Conservation (phyloP, 2,888 invertebrate species). For the Plagiodera versicolora region DNA sequence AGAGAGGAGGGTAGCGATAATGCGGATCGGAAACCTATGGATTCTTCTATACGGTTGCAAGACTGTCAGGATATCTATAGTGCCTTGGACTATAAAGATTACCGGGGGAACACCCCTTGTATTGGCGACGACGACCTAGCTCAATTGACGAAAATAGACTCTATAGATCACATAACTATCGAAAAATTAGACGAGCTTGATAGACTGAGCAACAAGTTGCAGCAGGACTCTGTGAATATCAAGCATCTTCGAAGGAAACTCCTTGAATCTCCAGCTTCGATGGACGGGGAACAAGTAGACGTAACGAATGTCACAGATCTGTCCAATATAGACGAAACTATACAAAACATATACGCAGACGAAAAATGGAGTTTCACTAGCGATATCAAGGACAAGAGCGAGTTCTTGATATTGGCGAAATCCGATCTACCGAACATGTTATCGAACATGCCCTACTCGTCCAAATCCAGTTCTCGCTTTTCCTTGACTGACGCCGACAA, state of each 20-base stretch:
- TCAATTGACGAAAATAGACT: constrained; percentile 73
- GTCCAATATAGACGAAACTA: constrained; percentile 68
- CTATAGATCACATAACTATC: constrained; percentile 76
- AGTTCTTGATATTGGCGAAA: constrained; percentile 59
- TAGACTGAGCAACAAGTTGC: constrained; percentile 73
- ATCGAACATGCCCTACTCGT: constrained; percentile 43
- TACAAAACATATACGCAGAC: constrained; percentile 69
- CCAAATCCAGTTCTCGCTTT: constrained; percentile 62
- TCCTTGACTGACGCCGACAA: constrained; percentile 69
- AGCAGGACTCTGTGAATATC: constrained; percentile 76
- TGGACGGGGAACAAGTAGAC: constrained; percentile 55
- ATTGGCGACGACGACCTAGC: constrained; percentile 78
- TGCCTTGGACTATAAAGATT: constrained; percentile 77
- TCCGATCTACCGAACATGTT: constrained; percentile 56
- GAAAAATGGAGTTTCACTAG: constrained; percentile 70
- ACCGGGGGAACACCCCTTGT: constrained; percentile 72
- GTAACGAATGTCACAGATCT: constrained; percentile 62
- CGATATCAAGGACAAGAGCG: constrained; percentile 65
- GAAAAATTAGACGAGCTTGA: constrained; percentile 79
- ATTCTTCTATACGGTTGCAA: constrained; percentile 47
- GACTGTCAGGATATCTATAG: constrained; percentile 69
- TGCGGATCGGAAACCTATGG: constrained; percentile 51
- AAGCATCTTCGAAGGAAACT: constrained; percentile 74
- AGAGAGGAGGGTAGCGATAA: constrained; percentile 71
- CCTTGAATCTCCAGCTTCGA: constrained; percentile 64